Evolutionary conservation across 2,888 invertebrate species (phyloP).

Genomic region (Baronia brevicornis): DNA sequence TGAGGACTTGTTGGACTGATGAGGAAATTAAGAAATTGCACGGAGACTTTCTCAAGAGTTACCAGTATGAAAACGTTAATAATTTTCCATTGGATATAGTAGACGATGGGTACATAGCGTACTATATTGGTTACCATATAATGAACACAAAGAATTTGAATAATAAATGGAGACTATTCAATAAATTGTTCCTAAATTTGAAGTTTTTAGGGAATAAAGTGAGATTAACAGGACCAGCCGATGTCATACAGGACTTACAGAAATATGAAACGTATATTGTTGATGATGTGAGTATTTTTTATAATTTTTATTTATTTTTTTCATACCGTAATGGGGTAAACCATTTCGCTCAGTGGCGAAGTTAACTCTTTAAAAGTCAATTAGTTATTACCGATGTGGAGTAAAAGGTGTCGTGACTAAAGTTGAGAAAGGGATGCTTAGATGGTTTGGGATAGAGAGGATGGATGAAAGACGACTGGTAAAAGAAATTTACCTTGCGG

Average conservation of each 20-base stretch:
- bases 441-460: too few relatives aligned
- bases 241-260: conserved; percentile 79
- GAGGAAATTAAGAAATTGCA: conserved; percentile 71
- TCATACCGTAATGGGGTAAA: too few relatives aligned
- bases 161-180: conserved; percentile 70
- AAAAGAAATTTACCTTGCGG: too few relatives aligned
- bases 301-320: conserved; percentile 1
- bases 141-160: conserved; percentile 62
- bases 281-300: conserved; percentile 52
- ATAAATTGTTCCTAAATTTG: conserved; percentile 78
- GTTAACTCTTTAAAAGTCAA: too few relatives aligned
- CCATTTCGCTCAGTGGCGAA: too few relatives aligned
- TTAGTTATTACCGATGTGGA: too few relatives aligned
- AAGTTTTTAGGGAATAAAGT: conserved; percentile 83
- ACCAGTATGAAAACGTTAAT: conserved; percentile 60
- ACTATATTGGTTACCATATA: conserved; percentile 83
- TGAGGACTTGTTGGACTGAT: conserved; percentile 61
- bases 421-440: too few relatives aligned
- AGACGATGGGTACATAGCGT: conserved; percentile 83
- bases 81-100: conserved; percentile 75
- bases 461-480: too few relatives aligned
- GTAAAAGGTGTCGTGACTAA: too few relatives aligned
- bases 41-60: conserved; percentile 74
- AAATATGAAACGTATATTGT: conserved; percentile 78
- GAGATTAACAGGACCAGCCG: conserved; percentile 79